Evolutionary conservation across 35 echinoderm and acorn worm genomes (phyloP).

Genomic region (Amphiura filiformis): DNA sequence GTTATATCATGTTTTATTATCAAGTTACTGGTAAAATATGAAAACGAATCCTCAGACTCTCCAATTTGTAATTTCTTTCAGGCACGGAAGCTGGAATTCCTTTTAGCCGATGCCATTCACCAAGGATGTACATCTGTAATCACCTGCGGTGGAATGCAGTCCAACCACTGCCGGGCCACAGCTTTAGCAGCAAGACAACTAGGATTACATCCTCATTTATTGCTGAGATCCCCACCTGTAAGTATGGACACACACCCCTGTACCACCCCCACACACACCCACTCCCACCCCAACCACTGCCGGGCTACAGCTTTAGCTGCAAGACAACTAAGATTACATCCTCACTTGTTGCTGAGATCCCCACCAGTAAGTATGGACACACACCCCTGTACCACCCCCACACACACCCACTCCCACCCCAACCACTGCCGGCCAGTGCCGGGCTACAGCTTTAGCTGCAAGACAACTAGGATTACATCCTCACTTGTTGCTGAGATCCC

Average conservation of each 20-base stretch:
- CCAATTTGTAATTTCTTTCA: too few species aligned
- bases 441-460: slow-evolving; percentile 50
- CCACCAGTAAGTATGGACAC: too few species aligned
- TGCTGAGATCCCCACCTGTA: slow-evolving; percentile 74
- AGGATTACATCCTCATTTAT: slow-evolving; percentile 63
- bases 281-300: slow-evolving; percentile 74
- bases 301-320: slow-evolving; percentile 55
- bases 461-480: slow-evolving; percentile 64
- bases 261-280: too few species aligned
- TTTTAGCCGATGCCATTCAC: slow-evolving; percentile 72
- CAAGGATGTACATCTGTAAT: slow-evolving; percentile 69
- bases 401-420: too few species aligned
- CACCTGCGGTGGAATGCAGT: slow-evolving; percentile 66
- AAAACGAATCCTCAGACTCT: not conserved
- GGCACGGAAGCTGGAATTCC: slow-evolving; percentile 89
- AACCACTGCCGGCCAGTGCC: slow-evolving; percentile 77
- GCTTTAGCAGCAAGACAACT: slow-evolving; percentile 65
- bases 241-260: too few species aligned
- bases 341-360: slow-evolving; percentile 74
- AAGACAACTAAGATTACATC: slow-evolving; percentile 62
- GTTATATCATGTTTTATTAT: too few species aligned
- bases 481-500: slow-evolving; percentile 75
- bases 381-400: too few species aligned
- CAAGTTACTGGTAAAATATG: too few species aligned
- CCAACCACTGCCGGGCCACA: slow-evolving; percentile 72